Evolutionary conservation across 2,888 invertebrate genomes (phyloP), one percentile per base, ranked within the genome.

Genomic region (Campoplex nolae): DNA sequence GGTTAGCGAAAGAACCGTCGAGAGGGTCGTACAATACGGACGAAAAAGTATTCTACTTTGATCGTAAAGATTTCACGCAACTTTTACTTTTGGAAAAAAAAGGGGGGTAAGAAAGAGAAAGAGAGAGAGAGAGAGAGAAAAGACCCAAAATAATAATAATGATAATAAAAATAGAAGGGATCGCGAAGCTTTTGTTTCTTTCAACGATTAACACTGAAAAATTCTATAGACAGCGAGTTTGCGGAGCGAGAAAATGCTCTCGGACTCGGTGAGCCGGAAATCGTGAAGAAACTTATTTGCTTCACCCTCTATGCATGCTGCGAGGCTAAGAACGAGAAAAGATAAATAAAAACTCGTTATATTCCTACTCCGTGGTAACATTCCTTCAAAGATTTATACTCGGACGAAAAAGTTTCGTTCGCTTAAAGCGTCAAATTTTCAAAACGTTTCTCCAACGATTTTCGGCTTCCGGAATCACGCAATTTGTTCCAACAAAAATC

Each of bases 41-140:
- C 65, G 62, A 65, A 82, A 74, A 74, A 80, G 70, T 81, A 78
- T 74, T 82, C 67, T 48, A 81, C 86, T 87, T 84, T 87, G 86
- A 87, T 87, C 86, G 78, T 84, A 82, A 82, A 87, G 77, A 81
- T 77, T 87, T 87, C 68, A 82, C 81, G 75, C 54, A 82, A 84
- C 77, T 87, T 84, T 81, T 82, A 75, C 78, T 84, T 78, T 74
- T 70, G 56, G 81, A 42, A 18, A n/a, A 18, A 28, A 35, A 32
- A 38, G 16, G 62, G 2, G 4, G 1, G 2, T 1, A 75, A 62
- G 28, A 48, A 65, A 65, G 32, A 65, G 32, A 23, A 23, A 23
- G 23, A 23, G 23, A 23, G 45, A 79, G 45, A 65, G 28, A 75
- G 2, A 13, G 1, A 9, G 13, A 75, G 45, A 42, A 48, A 65